A percentile compares a stretch with the other conserved stretches of the same genome.
Evolutionary conservation across 2,888 invertebrate species (phyloP).

Genomic region (Caenorhabditis plicata): DNA sequence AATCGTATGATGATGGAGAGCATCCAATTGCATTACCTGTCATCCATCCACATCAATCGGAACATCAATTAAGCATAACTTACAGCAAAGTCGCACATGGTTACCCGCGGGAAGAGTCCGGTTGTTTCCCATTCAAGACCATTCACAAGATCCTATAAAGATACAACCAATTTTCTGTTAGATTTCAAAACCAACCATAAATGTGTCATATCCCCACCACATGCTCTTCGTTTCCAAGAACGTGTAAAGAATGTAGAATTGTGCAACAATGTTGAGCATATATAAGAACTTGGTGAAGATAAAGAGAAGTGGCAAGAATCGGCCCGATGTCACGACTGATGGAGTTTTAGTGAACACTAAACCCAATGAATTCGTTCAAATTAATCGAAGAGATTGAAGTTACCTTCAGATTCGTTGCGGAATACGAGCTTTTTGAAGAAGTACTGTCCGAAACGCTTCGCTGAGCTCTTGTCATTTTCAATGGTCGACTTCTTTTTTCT

Average conservation of each 20-base stretch:
- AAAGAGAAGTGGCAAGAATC: constrained; percentile 39
- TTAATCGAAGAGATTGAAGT: too few relatives aligned
- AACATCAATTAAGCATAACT: constrained; percentile 14
- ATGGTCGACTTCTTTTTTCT: constrained; percentile 22
- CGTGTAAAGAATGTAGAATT: constrained; percentile 45
- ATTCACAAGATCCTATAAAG: constrained; percentile 24
- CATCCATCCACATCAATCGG: not conserved
- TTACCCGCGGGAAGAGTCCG: constrained; percentile 50
- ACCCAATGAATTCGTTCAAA: too few relatives aligned
- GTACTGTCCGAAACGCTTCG: constrained; percentile 21
- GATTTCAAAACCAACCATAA: constrained; percentile 9
- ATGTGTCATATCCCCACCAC: constrained; percentile 50
- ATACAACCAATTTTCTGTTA: not conserved
- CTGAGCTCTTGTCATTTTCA: constrained; percentile 17
- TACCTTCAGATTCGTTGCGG: constrained; percentile 28
- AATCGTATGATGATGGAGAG: constrained; percentile 63
- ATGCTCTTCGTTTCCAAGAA: constrained; percentile 47
- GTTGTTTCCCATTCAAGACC: constrained; percentile 49
- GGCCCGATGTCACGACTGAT: constrained; percentile 20
- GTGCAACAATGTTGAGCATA: constrained; percentile 45
- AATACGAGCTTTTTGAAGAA: constrained; percentile 31
- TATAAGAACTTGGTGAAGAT: constrained; percentile 43
- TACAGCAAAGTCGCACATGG: constrained; percentile 50
- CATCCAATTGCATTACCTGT: constrained; percentile 52
- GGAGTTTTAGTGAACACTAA: constrained; percentile 20